Conservation (phyloP, 2,888 invertebrate species). For the Lithophane socia region DNA sequence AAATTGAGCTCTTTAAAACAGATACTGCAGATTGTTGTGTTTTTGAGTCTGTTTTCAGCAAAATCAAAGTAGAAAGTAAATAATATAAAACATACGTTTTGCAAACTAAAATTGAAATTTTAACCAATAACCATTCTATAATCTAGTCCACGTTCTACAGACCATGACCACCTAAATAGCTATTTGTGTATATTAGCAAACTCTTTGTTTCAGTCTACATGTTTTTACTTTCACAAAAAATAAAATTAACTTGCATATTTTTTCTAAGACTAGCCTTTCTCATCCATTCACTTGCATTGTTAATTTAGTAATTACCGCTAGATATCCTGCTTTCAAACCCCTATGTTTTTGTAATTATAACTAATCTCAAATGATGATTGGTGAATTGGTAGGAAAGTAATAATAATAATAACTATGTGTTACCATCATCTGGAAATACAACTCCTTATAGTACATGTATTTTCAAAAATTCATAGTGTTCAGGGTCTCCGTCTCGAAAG, state of each 20-base stretch:
- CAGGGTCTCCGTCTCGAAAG: neutral
- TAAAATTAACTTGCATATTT: slow-evolving; percentile 51
- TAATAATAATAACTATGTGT: neutral
- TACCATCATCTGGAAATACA: neutral
- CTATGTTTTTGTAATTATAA: slow-evolving; percentile 19
- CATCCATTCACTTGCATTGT: slow-evolving; percentile 62
- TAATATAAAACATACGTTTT: neutral
- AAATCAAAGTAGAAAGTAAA: neutral
- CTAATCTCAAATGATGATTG: slow-evolving; percentile 26
- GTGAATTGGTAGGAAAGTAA: neutral
- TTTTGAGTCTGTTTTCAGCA: neutral
- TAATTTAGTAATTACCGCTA: slow-evolving; percentile 44
- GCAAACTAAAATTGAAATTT: neutral
- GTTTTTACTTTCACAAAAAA: slow-evolving; percentile 67
- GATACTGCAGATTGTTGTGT: neutral
- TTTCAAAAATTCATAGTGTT: neutral
- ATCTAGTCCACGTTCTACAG: slow-evolving; percentile 40
- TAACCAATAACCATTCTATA: slow-evolving; percentile 6
- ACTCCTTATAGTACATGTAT: neutral
- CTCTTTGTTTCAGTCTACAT: slow-evolving; percentile 67
- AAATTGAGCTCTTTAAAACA: neutral
- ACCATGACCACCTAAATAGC: slow-evolving; percentile 58
- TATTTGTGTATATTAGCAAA: slow-evolving; percentile 57
- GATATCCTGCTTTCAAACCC: slow-evolving; percentile 62
- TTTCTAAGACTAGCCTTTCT: slow-evolving; percentile 60